Evolutionary conservation across 2,888 invertebrate genomes (phyloP).

Genomic region (Sialis lutaria): DNA sequence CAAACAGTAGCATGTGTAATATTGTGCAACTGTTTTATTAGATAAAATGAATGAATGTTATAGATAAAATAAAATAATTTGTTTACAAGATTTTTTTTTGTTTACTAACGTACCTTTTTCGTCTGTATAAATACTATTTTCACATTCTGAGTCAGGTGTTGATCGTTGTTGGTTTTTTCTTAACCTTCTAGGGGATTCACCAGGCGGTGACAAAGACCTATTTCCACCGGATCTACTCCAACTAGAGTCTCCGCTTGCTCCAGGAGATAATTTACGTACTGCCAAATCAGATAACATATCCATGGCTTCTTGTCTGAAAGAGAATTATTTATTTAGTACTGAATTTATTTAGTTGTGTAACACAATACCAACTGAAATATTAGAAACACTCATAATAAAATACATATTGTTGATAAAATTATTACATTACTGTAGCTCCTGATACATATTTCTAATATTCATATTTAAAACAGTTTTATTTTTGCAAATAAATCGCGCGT

Average conservation of each 20-base stretch:
- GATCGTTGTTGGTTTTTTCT: constrained; percentile 18
- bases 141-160: constrained; percentile 3
- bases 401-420: too few relatives aligned
- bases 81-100: too few relatives aligned
- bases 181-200: constrained; percentile 41
- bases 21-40: too few relatives aligned
- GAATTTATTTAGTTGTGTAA: too few relatives aligned
- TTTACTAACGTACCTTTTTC: constrained; percentile 16
- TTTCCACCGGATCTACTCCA: background rate
- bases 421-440: too few relatives aligned
- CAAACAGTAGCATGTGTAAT: too few relatives aligned
- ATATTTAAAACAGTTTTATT: too few relatives aligned
- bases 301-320: constrained; percentile 58
- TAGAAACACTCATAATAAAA: background rate
- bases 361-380: background rate
- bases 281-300: constrained; percentile 72
- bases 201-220: constrained; percentile 28
- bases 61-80: constrained; percentile 7
- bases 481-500: too few relatives aligned
- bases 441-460: too few relatives aligned
- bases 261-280: constrained; percentile 50
- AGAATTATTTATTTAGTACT: too few relatives aligned
- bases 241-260: constrained; percentile 19
- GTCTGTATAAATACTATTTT: constrained; percentile 12
- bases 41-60: too few relatives aligned